phyloP scores from a whole-genome alignment of 1,140 invertebrate species.

The Drosophila burlai region DNA sequence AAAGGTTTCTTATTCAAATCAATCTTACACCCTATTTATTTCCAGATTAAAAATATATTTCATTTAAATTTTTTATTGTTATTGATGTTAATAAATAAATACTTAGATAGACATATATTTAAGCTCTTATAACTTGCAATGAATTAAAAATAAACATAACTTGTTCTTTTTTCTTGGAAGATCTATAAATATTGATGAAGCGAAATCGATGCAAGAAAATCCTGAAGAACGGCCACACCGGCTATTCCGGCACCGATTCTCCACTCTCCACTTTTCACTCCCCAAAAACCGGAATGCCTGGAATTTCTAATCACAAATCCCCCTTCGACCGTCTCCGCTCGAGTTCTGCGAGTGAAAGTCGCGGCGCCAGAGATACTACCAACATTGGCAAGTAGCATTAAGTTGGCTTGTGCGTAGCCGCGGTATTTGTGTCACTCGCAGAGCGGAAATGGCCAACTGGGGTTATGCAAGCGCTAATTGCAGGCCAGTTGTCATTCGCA shows the following conservation, averaged over 20 bases:
- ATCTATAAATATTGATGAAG: slow-evolving; percentile 38
- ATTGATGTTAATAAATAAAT: too few relatives aligned
- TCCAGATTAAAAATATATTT: too few relatives aligned
- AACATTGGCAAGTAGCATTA: slow-evolving; percentile 2
- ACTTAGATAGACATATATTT: neutral
- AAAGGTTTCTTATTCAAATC: too few relatives aligned
- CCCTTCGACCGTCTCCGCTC: neutral
- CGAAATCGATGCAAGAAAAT: slow-evolving; percentile 21
- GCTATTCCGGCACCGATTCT: neutral
- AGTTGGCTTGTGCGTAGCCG: slow-evolving; percentile 10
- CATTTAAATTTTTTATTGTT: too few relatives aligned
- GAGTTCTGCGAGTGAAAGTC: slow-evolving; percentile 40
- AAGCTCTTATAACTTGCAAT: neutral
- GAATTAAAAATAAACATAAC: neutral
- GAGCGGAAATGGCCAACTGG: slow-evolving; percentile 49
- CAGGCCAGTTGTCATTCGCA: slow-evolving; percentile 30
- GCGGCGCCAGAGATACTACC: slow-evolving; percentile 1
- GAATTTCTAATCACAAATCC: slow-evolving; percentile 12
- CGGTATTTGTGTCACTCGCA: slow-evolving; percentile 45
- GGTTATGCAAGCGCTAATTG: slow-evolving; percentile 55
- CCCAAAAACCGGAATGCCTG: slow-evolving; percentile 12
- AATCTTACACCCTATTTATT: too few relatives aligned
- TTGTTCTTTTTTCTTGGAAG: neutral
- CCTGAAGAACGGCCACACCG: slow-evolving; percentile 21
- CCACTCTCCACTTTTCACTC: neutral